A percentile compares a stretch with the other conserved stretches of the same genome.
Conservation (phyloP, 2,113 vertebrate species). For the Trinectes maculatus region DNA sequence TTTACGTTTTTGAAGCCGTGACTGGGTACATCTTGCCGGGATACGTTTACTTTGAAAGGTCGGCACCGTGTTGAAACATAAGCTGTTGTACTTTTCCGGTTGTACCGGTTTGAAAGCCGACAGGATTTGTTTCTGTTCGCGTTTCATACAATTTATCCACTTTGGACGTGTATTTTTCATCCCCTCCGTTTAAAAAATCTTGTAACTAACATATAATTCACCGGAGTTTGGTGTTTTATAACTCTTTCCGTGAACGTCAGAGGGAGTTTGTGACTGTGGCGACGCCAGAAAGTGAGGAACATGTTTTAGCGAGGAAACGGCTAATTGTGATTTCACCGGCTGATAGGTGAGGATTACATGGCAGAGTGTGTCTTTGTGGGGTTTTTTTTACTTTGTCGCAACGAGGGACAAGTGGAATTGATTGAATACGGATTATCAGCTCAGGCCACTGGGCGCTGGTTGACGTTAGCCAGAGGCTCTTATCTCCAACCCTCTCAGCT, state of each 20-base stretch:
- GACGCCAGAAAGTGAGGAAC: not conserved
- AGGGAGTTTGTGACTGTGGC: conserved; percentile 4
- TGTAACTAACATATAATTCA: not conserved
- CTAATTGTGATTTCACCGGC: conserved; percentile 21
- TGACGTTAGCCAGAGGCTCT: conserved; percentile 23
- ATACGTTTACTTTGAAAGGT: conserved; percentile 37
- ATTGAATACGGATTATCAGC: not conserved
- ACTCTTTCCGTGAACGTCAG: not conserved
- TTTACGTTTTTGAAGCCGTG: not conserved
- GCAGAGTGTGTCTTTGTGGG: no score
- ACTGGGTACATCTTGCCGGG: rapidly evolving
- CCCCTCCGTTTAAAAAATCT: not conserved
- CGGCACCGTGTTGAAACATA: not conserved
- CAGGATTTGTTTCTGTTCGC: no score
- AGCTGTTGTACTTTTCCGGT: not conserved
- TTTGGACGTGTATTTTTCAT: no score
- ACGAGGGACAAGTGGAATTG: not conserved
- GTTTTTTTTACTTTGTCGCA: rapidly evolving
- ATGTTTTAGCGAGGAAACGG: conserved; percentile 4
- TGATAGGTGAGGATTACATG: conserved; percentile 48
- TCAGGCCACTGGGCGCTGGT: not conserved
- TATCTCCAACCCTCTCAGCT: conserved; percentile 48
- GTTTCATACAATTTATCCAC: no score
- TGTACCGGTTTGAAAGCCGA: not conserved
- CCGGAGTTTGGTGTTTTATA: not conserved